Conservation (phyloP, 2,113 vertebrate species). For the Marmota monax region DNA sequence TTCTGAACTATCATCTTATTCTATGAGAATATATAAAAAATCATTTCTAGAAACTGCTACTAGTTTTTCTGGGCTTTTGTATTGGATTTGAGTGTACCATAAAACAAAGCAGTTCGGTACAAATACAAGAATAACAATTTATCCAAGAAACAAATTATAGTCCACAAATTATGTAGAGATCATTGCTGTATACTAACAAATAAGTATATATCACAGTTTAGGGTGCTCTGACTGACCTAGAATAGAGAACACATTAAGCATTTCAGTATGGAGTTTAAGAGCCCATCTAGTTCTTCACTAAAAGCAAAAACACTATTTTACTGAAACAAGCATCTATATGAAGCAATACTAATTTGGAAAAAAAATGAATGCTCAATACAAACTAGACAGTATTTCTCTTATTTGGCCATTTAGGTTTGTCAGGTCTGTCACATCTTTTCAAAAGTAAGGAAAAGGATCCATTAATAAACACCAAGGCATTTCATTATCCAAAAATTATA, state of each 20-base stretch:
- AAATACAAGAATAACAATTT: constrained; percentile 8
- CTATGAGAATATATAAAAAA: background rate
- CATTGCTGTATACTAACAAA: background rate
- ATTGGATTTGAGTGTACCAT: background rate
- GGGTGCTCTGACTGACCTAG: background rate
- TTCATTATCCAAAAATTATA: constrained; percentile 11
- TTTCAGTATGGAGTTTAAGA: background rate
- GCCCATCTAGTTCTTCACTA: background rate
- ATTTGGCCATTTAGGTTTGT: background rate
- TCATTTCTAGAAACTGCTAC: constrained; percentile 1
- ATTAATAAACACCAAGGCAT: background rate
- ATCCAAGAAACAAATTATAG: constrained; percentile 24
- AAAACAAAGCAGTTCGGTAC: background rate
- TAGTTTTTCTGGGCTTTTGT: background rate
- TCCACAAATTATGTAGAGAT: background rate
- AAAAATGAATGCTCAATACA: background rate
- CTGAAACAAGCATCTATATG: background rate
- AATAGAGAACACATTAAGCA: background rate
- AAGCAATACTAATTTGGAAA: background rate
- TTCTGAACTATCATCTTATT: background rate
- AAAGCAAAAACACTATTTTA: constrained; percentile 21
- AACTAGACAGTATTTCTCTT: constrained; percentile 1
- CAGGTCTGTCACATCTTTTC: constrained; percentile 15
- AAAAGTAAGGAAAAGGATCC: constrained; percentile 2
- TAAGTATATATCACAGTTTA: background rate